These are phyloP conservation scores for Ophion obscuratus DNA, from an alignment of 2,888 invertebrate species.

Conservation along the genomic window DNA sequence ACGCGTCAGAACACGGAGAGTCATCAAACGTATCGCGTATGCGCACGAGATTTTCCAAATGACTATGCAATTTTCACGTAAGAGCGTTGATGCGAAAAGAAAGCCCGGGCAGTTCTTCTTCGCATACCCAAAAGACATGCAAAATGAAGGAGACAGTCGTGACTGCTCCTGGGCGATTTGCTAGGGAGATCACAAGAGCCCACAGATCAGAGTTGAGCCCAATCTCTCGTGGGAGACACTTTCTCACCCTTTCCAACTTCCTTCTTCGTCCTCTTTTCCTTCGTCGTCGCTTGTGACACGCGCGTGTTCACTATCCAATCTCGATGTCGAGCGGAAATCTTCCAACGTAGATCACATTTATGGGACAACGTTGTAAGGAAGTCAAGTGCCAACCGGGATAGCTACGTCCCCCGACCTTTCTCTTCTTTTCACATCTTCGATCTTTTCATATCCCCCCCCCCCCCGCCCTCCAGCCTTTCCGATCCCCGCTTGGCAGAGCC, in stretches of 20 bases:
- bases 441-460: slow-evolving; percentile 11
- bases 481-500: slow-evolving; percentile 56
- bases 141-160: slow-evolving; percentile 22
- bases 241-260: slow-evolving; percentile 28
- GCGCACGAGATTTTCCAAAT: too few relatives aligned
- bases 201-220: slow-evolving; percentile 18
- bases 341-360: slow-evolving; percentile 78
- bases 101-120: neutral
- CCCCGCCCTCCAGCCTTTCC: slow-evolving; percentile 35
- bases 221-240: slow-evolving; percentile 38
- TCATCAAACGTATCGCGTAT: too few relatives aligned
- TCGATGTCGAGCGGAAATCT: slow-evolving; percentile 73
- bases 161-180: slow-evolving; percentile 9
- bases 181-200: slow-evolving; percentile 14
- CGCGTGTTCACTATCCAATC: slow-evolving; percentile 69
- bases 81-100: neutral
- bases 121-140: neutral
- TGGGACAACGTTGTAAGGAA: slow-evolving; percentile 74
- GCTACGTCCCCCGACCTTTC: slow-evolving; percentile 58
- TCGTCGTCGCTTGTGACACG: neutral
- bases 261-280: slow-evolving; percentile 1
- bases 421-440: slow-evolving; percentile 29
- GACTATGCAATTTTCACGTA: too few relatives aligned
- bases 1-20: too few relatives aligned
- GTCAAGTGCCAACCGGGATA: slow-evolving; percentile 54